Base-by-base conservation (phyloP, 1,140 invertebrate genomes). In the Plectrocnemia conspersa region DNA sequence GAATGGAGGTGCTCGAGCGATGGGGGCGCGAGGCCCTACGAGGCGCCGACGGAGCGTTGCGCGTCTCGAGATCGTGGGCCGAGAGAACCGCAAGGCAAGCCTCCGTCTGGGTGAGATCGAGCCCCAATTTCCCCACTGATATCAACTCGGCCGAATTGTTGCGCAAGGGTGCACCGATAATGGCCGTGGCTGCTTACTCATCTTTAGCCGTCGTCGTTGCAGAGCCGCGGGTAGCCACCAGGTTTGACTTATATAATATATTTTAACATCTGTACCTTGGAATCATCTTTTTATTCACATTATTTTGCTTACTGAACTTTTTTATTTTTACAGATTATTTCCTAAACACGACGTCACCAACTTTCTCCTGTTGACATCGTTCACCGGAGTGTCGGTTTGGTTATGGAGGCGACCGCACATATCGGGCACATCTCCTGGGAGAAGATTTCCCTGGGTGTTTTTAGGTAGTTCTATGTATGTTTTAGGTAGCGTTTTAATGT, bases 381-480 rank as follows among this genome's bases (percentile, higher is more conserved):
- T 73, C 23, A 63, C 68, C 52, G 74, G 74, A 41, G 68, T 71
- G 19, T 70, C 70, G 4, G 55, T 74, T 9, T 76, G 74, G 72
- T 53, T 76, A 9, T 76, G 72, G 74, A 68, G 69, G 5, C 64
- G 74, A 49, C 73, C 74, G 11, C 74, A 76, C 38, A 69, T 75
- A 60, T 67, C 70, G 24, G 71, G 72, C n/a, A 72, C 72, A n/a
- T 65, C 65, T 18, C 70, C 74, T 2, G 68, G 69, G 16, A 64
- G 71, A 50, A 47, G 74, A 5, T 75, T 76, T 46, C 73, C 72
- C 1, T 76, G 74, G 74, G 72, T 73, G 38, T 75, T 74, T 49
- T 55, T 76, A 22, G 72, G 74, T 21, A 71, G 74, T 29, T 70
- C 70, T 33, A 65, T 74, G 6, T 74, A 70, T 67, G 69, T 71